Conservation (phyloP, 2,113 vertebrate genomes). For the Fukomys damarensis region DNA sequence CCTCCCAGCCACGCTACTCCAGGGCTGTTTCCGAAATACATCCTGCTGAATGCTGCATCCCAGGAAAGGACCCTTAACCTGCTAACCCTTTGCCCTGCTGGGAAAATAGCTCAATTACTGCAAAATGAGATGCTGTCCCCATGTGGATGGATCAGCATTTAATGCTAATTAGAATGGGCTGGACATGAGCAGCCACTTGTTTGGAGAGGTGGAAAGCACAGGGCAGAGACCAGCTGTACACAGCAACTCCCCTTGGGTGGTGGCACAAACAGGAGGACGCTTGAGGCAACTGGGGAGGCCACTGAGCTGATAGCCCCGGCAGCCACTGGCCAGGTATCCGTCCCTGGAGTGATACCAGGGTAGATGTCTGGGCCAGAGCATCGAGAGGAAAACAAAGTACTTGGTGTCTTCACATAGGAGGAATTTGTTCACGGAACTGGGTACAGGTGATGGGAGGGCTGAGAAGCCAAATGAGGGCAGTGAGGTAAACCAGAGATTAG, state of each 20-base stretch:
- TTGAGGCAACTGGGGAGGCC: not conserved
- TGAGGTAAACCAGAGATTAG: not conserved
- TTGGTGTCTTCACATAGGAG: not conserved
- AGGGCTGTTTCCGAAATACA: not conserved
- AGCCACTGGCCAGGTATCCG: not conserved
- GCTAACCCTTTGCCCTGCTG: slow-evolving; percentile 18
- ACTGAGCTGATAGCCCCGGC: fast-evolving
- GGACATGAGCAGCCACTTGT: not conserved
- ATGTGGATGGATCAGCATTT: not conserved
- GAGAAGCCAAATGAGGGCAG: not conserved
- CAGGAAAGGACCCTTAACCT: not conserved
- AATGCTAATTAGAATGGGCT: not conserved
- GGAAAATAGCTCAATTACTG: slow-evolving; percentile 51
- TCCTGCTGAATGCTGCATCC: not conserved
- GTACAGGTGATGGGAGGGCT: not conserved
- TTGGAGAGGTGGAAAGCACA: not conserved
- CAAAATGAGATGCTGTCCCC: not conserved
- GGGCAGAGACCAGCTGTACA: not conserved
- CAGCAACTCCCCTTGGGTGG: not conserved
- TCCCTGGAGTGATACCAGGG: not conserved
- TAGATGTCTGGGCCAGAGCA: not conserved
- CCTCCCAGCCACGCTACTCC: not conserved
- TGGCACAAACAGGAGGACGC: not conserved
- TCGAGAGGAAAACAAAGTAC: not conserved
- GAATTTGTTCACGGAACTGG: not conserved